Evolutionary conservation across 1,140 invertebrate species (phyloP).

Genomic region (Neodiprion virginianus): DNA sequence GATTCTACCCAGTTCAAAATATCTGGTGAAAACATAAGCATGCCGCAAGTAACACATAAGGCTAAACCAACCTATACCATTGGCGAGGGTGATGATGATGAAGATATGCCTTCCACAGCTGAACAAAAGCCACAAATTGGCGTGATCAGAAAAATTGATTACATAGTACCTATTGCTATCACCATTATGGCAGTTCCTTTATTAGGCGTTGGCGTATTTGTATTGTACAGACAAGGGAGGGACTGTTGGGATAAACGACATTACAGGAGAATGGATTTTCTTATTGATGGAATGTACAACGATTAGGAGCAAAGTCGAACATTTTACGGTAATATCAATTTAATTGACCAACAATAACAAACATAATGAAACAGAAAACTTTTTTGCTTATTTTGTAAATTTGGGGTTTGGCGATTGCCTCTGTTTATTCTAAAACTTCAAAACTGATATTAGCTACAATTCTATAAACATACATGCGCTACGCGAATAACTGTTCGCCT

Average conservation of each 20-base stretch:
- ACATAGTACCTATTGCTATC: slow-evolving; percentile 71
- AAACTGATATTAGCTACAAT: too few species aligned
- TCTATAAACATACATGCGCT: too few species aligned
- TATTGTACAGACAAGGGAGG: slow-evolving; percentile 69
- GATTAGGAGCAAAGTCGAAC: slow-evolving; percentile 59
- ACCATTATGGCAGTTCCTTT: slow-evolving; percentile 71
- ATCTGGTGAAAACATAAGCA: too few species aligned
- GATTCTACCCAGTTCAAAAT: too few species aligned
- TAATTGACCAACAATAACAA: neutral
- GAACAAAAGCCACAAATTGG: slow-evolving; percentile 37
- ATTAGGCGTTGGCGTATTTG: slow-evolving; percentile 66
- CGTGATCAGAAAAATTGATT: slow-evolving; percentile 59
- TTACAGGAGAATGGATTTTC: slow-evolving; percentile 80
- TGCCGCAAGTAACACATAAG: slow-evolving; percentile 14
- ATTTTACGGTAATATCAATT: slow-evolving; percentile 11
- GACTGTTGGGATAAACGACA: slow-evolving; percentile 80
- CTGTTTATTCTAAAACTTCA: too few species aligned
- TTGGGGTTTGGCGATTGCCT: too few species aligned
- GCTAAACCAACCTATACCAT: slow-evolving; percentile 54
- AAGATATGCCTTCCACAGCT: slow-evolving; percentile 43
- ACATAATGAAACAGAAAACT: neutral
- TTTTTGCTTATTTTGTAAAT: too few species aligned
- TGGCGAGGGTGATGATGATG: slow-evolving; percentile 40
- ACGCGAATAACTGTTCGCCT: too few species aligned
- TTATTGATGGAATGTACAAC: slow-evolving; percentile 83